Percentiles rank a stretch among this genome's conserved stretches.
These are phyloP conservation scores for Sinocyclocheilus anshuiensis DNA, from an alignment of 2,113 vertebrate genomes.

Conservation along the genomic window DNA sequence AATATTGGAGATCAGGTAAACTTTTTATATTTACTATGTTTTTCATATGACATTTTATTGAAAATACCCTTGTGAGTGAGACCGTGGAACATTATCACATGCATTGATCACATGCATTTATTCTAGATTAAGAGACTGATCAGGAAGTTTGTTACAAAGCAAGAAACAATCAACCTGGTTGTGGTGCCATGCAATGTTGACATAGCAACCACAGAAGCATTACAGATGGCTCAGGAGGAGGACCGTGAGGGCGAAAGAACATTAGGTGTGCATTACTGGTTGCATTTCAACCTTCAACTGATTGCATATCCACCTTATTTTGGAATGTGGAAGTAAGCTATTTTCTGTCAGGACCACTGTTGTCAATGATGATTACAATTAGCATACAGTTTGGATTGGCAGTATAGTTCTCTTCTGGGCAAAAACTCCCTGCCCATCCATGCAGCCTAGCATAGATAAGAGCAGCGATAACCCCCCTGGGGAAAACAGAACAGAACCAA, in stretches of 20 bases:
- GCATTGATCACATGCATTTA: neutral
- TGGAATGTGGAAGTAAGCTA: too few species aligned
- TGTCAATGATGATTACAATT: too few species aligned
- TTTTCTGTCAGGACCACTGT: too few species aligned
- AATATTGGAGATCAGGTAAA: slow-evolving; percentile 84
- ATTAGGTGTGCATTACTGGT: slow-evolving; percentile 71
- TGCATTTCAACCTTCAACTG: neutral
- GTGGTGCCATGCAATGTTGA: slow-evolving; percentile 89
- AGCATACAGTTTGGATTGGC: too few species aligned
- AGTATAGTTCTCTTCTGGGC: too few species aligned
- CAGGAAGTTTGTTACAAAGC: slow-evolving; percentile 75
- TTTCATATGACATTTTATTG: neutral
- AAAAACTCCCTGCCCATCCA: too few species aligned
- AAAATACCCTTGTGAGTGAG: neutral
- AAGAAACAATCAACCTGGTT: slow-evolving; percentile 87
- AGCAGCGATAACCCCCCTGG: too few species aligned
- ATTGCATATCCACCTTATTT: neutral
- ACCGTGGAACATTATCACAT: neutral
- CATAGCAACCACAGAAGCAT: slow-evolving; percentile 89
- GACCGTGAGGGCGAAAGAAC: slow-evolving; percentile 87
- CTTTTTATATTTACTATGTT: neutral
- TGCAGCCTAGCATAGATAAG: too few species aligned
- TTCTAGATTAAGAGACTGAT: slow-evolving; percentile 84
- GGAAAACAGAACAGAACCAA: too few species aligned
- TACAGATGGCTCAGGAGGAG: slow-evolving; percentile 88